Evolutionary conservation across 1,140 invertebrate species (phyloP).

Genomic region (Pseudobourletiella spinata): DNA sequence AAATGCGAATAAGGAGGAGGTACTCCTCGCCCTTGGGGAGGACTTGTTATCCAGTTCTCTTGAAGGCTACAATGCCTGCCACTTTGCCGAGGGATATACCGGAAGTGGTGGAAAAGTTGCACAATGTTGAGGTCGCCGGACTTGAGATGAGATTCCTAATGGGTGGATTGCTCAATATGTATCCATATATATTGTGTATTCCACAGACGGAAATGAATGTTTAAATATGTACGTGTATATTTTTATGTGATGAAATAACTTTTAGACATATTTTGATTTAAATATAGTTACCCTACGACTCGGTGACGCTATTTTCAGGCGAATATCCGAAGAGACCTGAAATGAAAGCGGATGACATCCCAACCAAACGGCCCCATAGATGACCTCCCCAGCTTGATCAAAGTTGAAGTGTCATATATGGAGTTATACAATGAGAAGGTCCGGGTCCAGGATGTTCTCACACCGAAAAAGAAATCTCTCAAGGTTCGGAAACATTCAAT

Average conservation of each 20-base stretch:
- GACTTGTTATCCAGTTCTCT: constrained; percentile 95
- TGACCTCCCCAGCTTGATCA: constrained; percentile 62
- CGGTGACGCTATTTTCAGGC: constrained; percentile 87
- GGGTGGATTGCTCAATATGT: too few species aligned
- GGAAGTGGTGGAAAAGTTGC: constrained; percentile 26
- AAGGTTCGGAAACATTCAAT: constrained; percentile 97
- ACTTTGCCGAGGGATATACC: constrained; percentile 94
- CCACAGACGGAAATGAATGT: too few species aligned
- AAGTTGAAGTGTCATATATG: constrained; percentile 98
- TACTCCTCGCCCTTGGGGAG: constrained; percentile 84
- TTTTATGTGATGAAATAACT: too few species aligned
- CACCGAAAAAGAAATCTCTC: constrained; percentile 83
- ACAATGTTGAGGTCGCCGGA: constrained; percentile 28
- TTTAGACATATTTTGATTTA: too few species aligned
- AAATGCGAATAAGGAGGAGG: constrained; percentile 60
- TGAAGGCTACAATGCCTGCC: constrained; percentile 97
- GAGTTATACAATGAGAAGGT: constrained; percentile 99
- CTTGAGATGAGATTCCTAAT: constrained; percentile 16
- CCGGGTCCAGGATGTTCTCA: constrained; percentile 93
- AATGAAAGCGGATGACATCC: background rate
- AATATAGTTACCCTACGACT: constrained; percentile 93
- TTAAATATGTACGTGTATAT: too few species aligned
- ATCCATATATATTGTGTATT: too few species aligned
- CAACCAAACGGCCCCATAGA: background rate
- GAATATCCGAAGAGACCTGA: constrained; percentile 52